Base-by-base conservation (phyloP, 1,140 invertebrate species). In the Calycopis cecrops region DNA sequence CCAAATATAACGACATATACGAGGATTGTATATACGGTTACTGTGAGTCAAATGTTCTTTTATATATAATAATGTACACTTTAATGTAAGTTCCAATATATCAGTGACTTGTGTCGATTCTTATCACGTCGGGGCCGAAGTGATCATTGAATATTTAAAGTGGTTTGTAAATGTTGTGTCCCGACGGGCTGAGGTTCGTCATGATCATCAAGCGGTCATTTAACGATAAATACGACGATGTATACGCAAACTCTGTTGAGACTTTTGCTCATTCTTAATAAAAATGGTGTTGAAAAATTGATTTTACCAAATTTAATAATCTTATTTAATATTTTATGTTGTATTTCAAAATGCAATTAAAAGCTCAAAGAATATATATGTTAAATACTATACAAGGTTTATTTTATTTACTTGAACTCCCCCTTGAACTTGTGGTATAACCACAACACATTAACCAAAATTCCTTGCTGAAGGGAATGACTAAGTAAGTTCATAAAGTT, bases 301-400 rank as follows among this genome's bases (percentile, higher is more conserved):
- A 87, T 88, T 88, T 88, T 88, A 88, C 87, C 85, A 88, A 88
- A 88, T 88, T 84, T 80, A 84, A 85, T 88, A 86, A 85, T 87
- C 85, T 88, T 88, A 88, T 88, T 88, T 88, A 86, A 88, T 88
- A 88, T 88, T 88, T 88, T 88, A 87, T 88, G 86, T 88, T 88
- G 86, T 88, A 88, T 88, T 87, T 85, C 85, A 88, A 88, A 88
- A 88, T 87, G 87, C 87, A 88, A 88, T 87, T 88, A 88, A 88
- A 88, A 88, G 87, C 87, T 88, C 87, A 88, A 88, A 88, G 86
- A 88, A 88, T 88, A 88, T 88, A 88, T 88, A 88, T 88, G 87
- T 88, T 88, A 88, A 85, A 88, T 87, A 87, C 80, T 84, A 79
- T 79, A 78, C 71, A 70, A 70, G 61, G 65, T 67, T 73, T 73